A percentile compares a stretch with the other conserved stretches of the same genome.
Conservation (phyloP, 2,888 invertebrate genomes). For the Acleris emargana region DNA sequence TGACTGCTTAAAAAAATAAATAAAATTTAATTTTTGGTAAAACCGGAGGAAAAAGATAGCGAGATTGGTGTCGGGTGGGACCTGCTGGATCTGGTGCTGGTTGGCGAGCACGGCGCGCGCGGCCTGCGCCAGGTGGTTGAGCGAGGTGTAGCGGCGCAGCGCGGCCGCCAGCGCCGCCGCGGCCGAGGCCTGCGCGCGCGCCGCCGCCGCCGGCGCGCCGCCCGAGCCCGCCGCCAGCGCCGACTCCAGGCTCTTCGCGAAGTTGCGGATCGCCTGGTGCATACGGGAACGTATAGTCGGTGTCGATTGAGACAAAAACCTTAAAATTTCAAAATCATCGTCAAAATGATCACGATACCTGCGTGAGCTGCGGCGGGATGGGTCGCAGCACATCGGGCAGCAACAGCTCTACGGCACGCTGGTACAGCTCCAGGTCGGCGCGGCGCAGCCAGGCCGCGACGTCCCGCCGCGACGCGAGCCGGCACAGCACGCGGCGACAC, state of each 20-base stretch:
- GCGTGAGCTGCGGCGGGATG: constrained; percentile 96
- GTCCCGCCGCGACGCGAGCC: constrained; percentile 83
- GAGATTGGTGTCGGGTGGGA: constrained; percentile 72
- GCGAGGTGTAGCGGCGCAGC: constrained; percentile 94
- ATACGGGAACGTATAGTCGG: constrained; percentile 57
- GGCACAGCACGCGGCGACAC: constrained; percentile 95
- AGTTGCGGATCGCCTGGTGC: constrained; percentile 86
- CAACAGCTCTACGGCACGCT: constrained; percentile 97
- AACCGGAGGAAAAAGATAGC: no score
- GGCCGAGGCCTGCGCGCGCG: constrained; percentile 91
- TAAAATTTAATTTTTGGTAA: no score
- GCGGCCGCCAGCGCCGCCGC: constrained; percentile 98
- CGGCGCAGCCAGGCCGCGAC: constrained; percentile 91
- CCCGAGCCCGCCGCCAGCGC: constrained; percentile 94
- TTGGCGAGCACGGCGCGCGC: constrained; percentile 92
- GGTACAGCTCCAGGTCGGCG: constrained; percentile 97
- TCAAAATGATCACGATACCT: constrained; percentile 87
- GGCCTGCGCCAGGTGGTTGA: constrained; percentile 96
- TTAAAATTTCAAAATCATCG: no score
- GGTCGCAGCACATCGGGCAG: constrained; percentile 98
- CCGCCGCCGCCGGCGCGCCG: constrained; percentile 92
- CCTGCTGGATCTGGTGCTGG: constrained; percentile 94
- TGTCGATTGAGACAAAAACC: no score
- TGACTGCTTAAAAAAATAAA: no score
- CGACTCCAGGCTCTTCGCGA: constrained; percentile 87